Conservation (phyloP, 2,888 invertebrate genomes). For the Phytoseiulus persimilis region DNA sequence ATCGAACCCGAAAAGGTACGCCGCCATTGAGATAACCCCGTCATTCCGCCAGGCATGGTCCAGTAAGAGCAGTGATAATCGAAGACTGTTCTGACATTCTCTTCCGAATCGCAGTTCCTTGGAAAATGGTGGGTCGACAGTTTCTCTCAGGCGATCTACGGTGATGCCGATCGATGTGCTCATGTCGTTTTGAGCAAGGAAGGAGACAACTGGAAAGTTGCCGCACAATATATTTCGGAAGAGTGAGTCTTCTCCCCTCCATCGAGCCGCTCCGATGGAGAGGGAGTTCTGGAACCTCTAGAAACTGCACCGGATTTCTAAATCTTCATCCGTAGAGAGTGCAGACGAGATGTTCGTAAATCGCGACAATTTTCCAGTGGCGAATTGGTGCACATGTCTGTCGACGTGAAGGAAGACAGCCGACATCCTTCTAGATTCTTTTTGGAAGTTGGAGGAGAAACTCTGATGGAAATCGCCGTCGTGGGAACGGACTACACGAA, state of each 20-base stretch:
- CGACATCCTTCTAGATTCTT: conserved; percentile 22
- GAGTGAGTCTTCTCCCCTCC: conserved; percentile 13
- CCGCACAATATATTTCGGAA: conserved; percentile 14
- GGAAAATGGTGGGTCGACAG: conserved; percentile 37
- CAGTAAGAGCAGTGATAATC: too few species aligned
- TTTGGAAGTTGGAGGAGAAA: not conserved
- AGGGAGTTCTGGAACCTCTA: too few species aligned
- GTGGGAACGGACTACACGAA: conserved; percentile 27
- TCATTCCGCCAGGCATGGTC: too few species aligned
- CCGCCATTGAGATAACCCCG: too few species aligned
- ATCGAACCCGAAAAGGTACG: conserved; percentile 18
- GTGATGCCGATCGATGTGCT: conserved; percentile 35
- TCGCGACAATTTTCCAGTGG: too few species aligned
- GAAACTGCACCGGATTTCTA: too few species aligned
- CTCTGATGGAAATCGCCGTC: conserved; percentile 33
- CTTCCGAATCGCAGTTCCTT: not conserved
- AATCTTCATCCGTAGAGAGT: too few species aligned
- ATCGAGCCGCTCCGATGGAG: not conserved
- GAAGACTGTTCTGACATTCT: too few species aligned
- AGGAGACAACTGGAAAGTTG: not conserved
- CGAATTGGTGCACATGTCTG: not conserved
- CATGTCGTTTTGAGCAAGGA: conserved; percentile 19
- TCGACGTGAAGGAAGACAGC: conserved; percentile 20
- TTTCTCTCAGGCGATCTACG: conserved; percentile 18
- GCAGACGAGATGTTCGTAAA: too few species aligned